Percentiles rank a stretch among this genome's conserved stretches.
These are phyloP conservation scores for Himalopsyche phryganea DNA, from an alignment of 1,140 invertebrate genomes.

Conservation along the genomic window DNA sequence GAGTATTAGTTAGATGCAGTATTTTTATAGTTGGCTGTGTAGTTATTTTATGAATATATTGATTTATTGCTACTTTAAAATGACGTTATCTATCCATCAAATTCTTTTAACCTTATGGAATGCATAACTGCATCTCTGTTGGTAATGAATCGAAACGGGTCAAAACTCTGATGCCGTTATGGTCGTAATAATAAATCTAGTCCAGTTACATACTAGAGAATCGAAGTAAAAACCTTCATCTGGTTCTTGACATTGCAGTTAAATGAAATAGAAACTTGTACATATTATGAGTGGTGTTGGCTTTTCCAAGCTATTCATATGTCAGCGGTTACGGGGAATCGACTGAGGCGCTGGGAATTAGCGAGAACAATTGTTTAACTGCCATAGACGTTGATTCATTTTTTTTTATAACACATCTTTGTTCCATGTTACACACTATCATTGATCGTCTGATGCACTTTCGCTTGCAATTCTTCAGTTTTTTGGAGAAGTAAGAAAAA, in stretches of 20 bases:
- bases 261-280: constrained; percentile 29
- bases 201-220: constrained; percentile 7
- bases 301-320: constrained; percentile 11
- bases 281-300: constrained; percentile 20
- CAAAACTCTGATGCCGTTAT: too few species aligned
- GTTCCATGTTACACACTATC: background rate
- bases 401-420: constrained; percentile 7
- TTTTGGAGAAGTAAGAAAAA: too few species aligned
- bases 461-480: background rate
- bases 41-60: too few species aligned
- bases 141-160: too few species aligned
- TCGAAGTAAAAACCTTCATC: constrained; percentile 8
- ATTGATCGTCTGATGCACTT: constrained; percentile 5
- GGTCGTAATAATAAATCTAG: background rate
- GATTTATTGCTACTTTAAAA: too few species aligned
- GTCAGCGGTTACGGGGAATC: constrained; percentile 9
- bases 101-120: too few species aligned
- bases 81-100: too few species aligned
- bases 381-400: constrained; percentile 1
- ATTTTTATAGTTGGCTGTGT: too few species aligned
- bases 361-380: constrained; percentile 19
- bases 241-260: constrained; percentile 28
- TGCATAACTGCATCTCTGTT: too few species aligned
- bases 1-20: too few species aligned
- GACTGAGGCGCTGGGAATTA: constrained; percentile 15